These are phyloP conservation scores for Portevinia maculata DNA, from an alignment of 2,888 invertebrate genomes.

Conservation along the genomic window DNA sequence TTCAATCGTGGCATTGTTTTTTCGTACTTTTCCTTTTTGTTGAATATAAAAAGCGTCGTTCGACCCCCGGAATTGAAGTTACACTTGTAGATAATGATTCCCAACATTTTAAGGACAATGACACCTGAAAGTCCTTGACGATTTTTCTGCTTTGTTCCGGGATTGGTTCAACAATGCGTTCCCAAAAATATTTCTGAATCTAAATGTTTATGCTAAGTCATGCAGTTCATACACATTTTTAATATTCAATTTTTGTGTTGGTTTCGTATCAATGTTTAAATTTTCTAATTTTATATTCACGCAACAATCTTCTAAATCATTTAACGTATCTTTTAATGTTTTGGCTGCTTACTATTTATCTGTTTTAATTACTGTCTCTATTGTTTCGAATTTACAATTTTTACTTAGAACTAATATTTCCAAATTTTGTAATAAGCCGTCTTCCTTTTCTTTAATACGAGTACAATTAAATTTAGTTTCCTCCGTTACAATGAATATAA, in stretches of 20 bases:
- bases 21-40: neutral
- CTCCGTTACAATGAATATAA: conserved; percentile 21
- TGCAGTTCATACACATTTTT: conserved; percentile 4
- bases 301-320: neutral
- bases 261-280: conserved; percentile 1
- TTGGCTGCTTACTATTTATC: conserved; percentile 4
- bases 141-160: too few relatives aligned
- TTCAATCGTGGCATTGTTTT: neutral
- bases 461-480: conserved; percentile 22
- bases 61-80: too few relatives aligned
- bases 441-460: conserved; percentile 24
- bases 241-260: conserved; percentile 5
- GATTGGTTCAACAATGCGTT: too few relatives aligned
- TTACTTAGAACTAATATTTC: conserved; percentile 18
- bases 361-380: conserved; percentile 14
- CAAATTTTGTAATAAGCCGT: conserved; percentile 12
- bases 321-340: conserved; percentile 8
- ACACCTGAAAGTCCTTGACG: too few relatives aligned
- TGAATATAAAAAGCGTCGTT: too few relatives aligned
- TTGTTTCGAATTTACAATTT: conserved; percentile 10
- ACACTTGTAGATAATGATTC: too few relatives aligned
- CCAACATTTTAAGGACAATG: too few relatives aligned
- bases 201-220: neutral
- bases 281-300: conserved; percentile 2
- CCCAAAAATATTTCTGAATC: too few relatives aligned